Evolutionary conservation across 2,888 invertebrate species (phyloP).

Genomic region (Microchrysa polita): DNA sequence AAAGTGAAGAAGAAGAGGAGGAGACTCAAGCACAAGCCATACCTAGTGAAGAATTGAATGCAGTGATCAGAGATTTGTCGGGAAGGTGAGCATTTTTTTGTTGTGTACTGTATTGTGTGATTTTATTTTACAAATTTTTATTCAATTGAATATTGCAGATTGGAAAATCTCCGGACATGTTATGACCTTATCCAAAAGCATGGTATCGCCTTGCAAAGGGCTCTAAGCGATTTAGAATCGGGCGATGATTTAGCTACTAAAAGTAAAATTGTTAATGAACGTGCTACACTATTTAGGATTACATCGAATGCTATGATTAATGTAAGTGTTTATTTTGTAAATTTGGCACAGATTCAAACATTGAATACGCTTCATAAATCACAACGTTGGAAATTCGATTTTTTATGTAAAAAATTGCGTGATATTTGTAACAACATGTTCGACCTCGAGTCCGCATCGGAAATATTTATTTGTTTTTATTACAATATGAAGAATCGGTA

Average conservation of each 20-base stretch:
- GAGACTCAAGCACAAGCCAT: slow-evolving; percentile 68
- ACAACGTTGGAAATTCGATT: no score
- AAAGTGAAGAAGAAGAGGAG: slow-evolving; percentile 80
- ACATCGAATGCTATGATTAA: slow-evolving; percentile 97
- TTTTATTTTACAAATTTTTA: no score
- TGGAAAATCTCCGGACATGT: slow-evolving; percentile 92
- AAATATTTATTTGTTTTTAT: no score
- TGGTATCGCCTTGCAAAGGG: slow-evolving; percentile 83
- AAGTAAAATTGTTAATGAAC: slow-evolving; percentile 89
- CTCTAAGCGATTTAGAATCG: slow-evolving; percentile 80
- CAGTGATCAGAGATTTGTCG: slow-evolving; percentile 77
- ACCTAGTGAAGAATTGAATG: slow-evolving; percentile 67
- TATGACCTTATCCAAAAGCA: slow-evolving; percentile 91
- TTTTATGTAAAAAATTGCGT: no score
- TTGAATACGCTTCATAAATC: no score
- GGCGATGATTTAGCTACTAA: slow-evolving; percentile 76
- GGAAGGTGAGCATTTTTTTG: slow-evolving; percentile 59
- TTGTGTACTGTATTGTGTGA: no score
- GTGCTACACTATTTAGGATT: slow-evolving; percentile 94
- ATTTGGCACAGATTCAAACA: no score
- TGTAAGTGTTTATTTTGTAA: slow-evolving; percentile 73
- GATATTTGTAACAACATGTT: no score
- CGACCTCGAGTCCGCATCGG: no score
- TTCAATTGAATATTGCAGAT: slow-evolving; percentile 62
- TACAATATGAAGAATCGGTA: no score